These are phyloP conservation scores for Mellilla xanthometata DNA, from an alignment of 2,888 invertebrate species.

Conservation along the genomic window DNA sequence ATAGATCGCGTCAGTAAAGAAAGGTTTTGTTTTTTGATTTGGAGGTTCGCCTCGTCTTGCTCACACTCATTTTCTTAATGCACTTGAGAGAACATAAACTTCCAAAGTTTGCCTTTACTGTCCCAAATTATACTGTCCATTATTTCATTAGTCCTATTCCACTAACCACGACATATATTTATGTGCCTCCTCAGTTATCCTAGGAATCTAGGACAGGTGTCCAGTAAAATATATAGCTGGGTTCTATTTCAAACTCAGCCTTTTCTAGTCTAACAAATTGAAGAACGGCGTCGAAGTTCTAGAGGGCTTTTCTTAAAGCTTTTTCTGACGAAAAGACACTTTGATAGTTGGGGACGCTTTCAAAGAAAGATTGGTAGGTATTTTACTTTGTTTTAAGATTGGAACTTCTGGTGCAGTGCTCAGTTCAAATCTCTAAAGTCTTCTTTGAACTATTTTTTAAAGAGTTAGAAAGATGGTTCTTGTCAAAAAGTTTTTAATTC, in stretches of 20 bases:
- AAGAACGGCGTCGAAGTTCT: conserved; percentile 7
- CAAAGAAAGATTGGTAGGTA: too few relatives aligned
- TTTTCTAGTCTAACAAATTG: conserved; percentile 9
- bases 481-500: too few relatives aligned
- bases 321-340: background rate
- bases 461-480: too few relatives aligned
- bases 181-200: conserved; percentile 1
- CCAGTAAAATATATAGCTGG: conserved; percentile 10
- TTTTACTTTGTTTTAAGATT: too few relatives aligned
- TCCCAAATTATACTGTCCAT: background rate
- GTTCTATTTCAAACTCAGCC: conserved; percentile 9
- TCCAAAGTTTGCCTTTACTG: background rate
- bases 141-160: background rate
- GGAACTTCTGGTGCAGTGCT: too few relatives aligned
- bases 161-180: conserved; percentile 3
- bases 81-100: background rate
- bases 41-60: too few relatives aligned
- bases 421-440: too few relatives aligned
- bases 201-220: conserved; percentile 9
- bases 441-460: too few relatives aligned
- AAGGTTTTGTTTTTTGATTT: too few relatives aligned
- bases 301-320: conserved; percentile 9
- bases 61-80: background rate
- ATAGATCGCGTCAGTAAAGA: too few relatives aligned
- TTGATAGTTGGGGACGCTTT: conserved; percentile 1